Conservation (phyloP, 2,797 vertebrate genomes). For the Peromyscus aztecus region DNA sequence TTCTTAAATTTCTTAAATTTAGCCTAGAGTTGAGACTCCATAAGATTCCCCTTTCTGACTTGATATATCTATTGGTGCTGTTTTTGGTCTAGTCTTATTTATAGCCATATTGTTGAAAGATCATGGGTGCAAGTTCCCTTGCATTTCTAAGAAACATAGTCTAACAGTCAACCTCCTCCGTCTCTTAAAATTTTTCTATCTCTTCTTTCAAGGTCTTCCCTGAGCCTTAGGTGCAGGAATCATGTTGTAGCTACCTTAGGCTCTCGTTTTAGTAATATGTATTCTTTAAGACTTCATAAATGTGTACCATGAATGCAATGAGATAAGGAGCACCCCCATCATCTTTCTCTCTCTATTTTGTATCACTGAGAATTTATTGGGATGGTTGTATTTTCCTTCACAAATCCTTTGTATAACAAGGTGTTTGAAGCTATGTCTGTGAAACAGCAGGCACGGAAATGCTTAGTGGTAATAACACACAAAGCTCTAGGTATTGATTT, state of each 20-base stretch:
- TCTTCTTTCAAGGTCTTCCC: not conserved
- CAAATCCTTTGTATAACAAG: not conserved
- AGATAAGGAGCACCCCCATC: not conserved
- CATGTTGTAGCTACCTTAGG: not conserved
- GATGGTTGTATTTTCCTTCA: slow-evolving; percentile 7
- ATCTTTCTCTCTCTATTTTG: not conserved
- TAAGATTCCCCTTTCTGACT: not conserved
- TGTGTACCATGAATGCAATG: not conserved
- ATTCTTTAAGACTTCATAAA: not conserved
- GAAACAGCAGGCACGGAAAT: slow-evolving; percentile 16
- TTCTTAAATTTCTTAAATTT: not conserved
- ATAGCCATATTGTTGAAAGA: not conserved
- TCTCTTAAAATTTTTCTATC: not conserved
- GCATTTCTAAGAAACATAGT: not conserved
- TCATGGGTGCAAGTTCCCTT: not conserved
- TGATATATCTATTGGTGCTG: not conserved
- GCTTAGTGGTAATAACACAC: not conserved
- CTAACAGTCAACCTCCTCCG: not conserved
- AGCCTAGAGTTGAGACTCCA: too few species aligned
- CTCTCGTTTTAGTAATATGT: not conserved
- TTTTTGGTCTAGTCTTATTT: not conserved
- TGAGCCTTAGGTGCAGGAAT: not conserved
- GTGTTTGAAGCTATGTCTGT: not conserved
- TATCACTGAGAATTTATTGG: not conserved
- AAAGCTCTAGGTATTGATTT: slow-evolving; percentile 53